Conservation (phyloP, 2,113 vertebrate genomes). For the Hemiprocne comata region DNA sequence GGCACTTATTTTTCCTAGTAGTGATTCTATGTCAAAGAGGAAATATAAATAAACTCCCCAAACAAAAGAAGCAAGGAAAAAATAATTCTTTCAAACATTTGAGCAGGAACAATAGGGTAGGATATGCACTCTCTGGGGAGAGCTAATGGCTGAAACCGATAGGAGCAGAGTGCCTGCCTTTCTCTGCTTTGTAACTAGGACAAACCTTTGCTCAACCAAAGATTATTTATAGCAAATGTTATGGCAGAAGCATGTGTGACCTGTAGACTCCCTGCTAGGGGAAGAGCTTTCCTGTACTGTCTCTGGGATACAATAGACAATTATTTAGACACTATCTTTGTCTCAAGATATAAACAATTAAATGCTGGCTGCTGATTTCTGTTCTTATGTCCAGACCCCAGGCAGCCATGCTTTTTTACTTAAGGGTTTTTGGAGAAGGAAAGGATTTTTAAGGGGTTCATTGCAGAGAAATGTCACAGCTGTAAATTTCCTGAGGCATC, state of each 20-base stretch:
- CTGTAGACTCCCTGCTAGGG: not conserved
- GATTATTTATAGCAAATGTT: slow-evolving; percentile 54
- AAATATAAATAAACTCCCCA: slow-evolving; percentile 62
- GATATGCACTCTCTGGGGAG: slow-evolving; percentile 60
- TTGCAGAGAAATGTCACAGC: not conserved
- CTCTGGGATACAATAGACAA: slow-evolving; percentile 63
- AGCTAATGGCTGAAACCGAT: slow-evolving; percentile 34
- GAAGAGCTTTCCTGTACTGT: slow-evolving; percentile 69
- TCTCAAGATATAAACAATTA: slow-evolving; percentile 36
- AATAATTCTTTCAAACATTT: slow-evolving; percentile 70
- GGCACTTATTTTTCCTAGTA: not conserved
- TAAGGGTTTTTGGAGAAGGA: not conserved
- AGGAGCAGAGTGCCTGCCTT: not conserved
- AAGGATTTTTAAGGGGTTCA: not conserved
- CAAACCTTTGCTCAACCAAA: not conserved
- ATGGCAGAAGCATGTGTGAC: slow-evolving; percentile 67
- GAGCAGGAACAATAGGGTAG: slow-evolving; percentile 69
- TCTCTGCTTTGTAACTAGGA: not conserved
- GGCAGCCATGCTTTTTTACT: not conserved
- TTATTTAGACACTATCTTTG: slow-evolving; percentile 51
- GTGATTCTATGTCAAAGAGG: slow-evolving; percentile 51
- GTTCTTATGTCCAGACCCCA: not conserved
- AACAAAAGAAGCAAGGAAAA: slow-evolving; percentile 71
- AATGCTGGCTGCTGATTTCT: not conserved
- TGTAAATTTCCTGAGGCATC: not conserved